Base-by-base conservation (phyloP, 2,797 vertebrate species). In the Rhadinocentrus ornatus region DNA sequence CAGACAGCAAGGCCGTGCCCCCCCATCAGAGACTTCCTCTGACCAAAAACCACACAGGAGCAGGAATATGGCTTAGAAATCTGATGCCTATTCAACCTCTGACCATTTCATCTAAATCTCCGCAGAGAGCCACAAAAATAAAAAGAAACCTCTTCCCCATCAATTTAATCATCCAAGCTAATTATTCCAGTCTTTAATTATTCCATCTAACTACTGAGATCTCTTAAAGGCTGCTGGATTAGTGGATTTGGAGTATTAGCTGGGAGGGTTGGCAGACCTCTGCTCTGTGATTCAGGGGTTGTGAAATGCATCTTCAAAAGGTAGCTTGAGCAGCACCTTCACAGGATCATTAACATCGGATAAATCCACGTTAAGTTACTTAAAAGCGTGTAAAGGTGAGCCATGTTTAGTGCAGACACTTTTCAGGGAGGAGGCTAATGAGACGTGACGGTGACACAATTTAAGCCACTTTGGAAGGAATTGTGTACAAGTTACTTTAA, bases 231-330 rank as follows among this genome's bases (percentile, higher is more conserved):
- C 87, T 86, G 80, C 80, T 75, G 94, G 93, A 95, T 95, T 95
- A 94, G 86, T 77, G 93, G 93, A 93, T 93, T 93, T 92, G 85
- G 70, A 88, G 90, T 60, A 93, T 94, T 93, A 94, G 88, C 86
- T 72, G 3, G 62, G 62, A 87, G 87, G 89, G 89, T 90, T 93
- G 92, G 92, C 93, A 94, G 92, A 92, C 90, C 92, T 92, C 85
- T 86, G 88, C 87, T 80, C 90, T 81, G 89, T 92, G 91, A 92
- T 89, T 91, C 81, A 88, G 74, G 83, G 37, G 87, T 75, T 88
- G 79, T 79, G 73, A 83, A 83, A 74, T 31, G 52, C 82, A 81
- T 86, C 91, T 89, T 91, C 91, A 91, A 92, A 93, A 86, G 89
- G 82, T 85, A 89, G 55, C 76, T 83, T 71, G 31, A 86, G 75